Base-by-base conservation (phyloP, 2,888 invertebrate species). In the Acanthosoma haemorrhoidale region DNA sequence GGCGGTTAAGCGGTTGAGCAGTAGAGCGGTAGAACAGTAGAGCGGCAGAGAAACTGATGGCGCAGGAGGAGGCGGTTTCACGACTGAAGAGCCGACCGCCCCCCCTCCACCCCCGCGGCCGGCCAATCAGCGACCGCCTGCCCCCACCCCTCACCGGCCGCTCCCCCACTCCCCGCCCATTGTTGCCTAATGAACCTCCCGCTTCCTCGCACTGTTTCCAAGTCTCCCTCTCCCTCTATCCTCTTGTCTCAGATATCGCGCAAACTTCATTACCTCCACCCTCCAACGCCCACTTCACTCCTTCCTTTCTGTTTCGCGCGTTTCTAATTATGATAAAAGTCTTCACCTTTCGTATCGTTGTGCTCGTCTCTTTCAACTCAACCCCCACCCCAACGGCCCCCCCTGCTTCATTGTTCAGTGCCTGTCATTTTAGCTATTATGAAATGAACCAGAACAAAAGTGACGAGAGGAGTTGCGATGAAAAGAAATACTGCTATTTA, bases 301-400 rank as follows among this genome's bases (percentile, higher is more conserved):
- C 63, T 63, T 63, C 34, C 63, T 63, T 63, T 63, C 63, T 63
- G 18, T 32, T 38, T 43, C 39, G 29, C 43, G 29, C 32, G 51
- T 61, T 61, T 61, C 61, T 61, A 61, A 61, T 61, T 61, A 61
- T 61, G 61, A 61, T 61, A 61, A 61, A 61, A 61, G 61, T 61
- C 61, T 34, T 36, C 61, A 36, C 34, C 61, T 36, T 61, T 61
- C 61, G 32, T 61, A 61, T 61, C 61, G 36, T n/a, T 21, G 6
- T 13, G n/a, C 41, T n/a, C 13, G 34, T 36, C 61, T 34, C 61
- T 61, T 61, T 38, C 61, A 13, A 36, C n/a, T 21, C n/a, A 13
- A 16, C 61, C 34, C 21, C 21, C 34, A n/a, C 13, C 36, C n/a
- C n/a, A n/a, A n/a, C n/a, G n/a, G n/a, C n/a, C n/a, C n/a, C n/a